Evolutionary conservation across 1,140 invertebrate species (phyloP).

Genomic region (Temnothorax nylanderi): DNA sequence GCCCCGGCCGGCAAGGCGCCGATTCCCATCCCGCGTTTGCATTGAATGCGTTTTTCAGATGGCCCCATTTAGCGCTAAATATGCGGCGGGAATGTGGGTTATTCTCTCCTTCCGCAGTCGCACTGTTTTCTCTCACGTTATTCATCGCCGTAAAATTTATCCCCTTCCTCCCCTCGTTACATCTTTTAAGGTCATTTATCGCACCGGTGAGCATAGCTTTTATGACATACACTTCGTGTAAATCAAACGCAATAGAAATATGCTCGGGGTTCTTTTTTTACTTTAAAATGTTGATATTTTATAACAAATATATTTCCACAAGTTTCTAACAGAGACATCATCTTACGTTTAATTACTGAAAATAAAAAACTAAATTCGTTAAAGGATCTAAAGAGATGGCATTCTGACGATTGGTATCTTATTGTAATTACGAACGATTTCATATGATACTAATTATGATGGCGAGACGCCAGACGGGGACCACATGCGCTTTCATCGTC

Average conservation of each 20-base stretch:
- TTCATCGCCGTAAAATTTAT: slow-evolving; percentile 2
- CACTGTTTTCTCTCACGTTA: neutral
- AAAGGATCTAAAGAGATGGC: neutral
- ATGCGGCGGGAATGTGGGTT: slow-evolving; percentile 46
- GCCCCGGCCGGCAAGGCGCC: neutral
- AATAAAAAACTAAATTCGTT: neutral
- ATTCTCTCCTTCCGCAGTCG: neutral
- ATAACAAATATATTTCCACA: neutral
- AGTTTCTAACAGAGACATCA: neutral
- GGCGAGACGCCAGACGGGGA: slow-evolving; percentile 20
- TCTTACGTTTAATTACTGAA: neutral
- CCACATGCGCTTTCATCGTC: slow-evolving; percentile 17
- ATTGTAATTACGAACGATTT: slow-evolving; percentile 27
- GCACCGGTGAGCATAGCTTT: neutral
- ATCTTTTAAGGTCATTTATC: slow-evolving; percentile 16
- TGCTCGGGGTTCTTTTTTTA: neutral
- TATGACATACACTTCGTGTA: neutral
- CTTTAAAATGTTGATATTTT: neutral
- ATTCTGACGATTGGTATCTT: neutral
- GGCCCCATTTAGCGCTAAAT: slow-evolving; percentile 18
- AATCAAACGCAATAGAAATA: neutral
- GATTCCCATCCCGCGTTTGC: slow-evolving; percentile 44
- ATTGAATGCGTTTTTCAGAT: slow-evolving; percentile 50
- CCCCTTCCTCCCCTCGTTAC: neutral
- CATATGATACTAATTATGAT: slow-evolving; percentile 28